Percentiles rank a stretch among this genome's conserved stretches.
phyloP scores from a whole-genome alignment of 2,113 vertebrate genomes.

The Corvus moneduloides region DNA sequence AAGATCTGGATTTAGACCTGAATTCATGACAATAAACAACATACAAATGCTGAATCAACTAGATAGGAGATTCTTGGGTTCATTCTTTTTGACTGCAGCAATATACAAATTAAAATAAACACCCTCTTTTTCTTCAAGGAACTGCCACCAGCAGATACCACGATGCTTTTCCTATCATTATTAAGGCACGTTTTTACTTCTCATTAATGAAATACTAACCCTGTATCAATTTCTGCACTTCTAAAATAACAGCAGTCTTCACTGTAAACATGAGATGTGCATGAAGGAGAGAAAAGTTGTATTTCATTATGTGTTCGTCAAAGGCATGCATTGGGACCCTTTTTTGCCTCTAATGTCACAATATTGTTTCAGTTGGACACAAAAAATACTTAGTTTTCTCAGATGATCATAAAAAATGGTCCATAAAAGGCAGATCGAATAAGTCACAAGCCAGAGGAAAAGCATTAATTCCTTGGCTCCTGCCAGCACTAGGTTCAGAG shows the following conservation, averaged over 20 bases:
- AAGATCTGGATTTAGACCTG: not conserved
- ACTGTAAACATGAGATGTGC: not conserved
- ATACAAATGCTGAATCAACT: not conserved
- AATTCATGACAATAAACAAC: not conserved
- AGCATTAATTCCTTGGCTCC: conserved; percentile 27
- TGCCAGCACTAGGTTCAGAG: conserved; percentile 27
- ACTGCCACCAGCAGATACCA: not conserved
- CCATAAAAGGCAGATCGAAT: conserved; percentile 75
- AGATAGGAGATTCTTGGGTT: not conserved
- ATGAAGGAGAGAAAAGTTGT: not conserved
- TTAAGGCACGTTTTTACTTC: not conserved
- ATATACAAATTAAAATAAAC: not conserved
- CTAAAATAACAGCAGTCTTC: not conserved
- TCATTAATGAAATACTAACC: not conserved
- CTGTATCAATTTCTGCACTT: not conserved
- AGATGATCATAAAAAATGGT: conserved; percentile 74
- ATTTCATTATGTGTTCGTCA: not conserved
- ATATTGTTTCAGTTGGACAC: not conserved
- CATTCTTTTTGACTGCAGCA: not conserved
- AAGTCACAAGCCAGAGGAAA: conserved; percentile 18
- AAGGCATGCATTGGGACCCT: not conserved
- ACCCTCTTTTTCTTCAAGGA: not conserved
- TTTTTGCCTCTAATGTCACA: not conserved
- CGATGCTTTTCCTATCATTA: not conserved
- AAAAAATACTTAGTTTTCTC: conserved; percentile 72